These are phyloP conservation scores for Lophotriccus pileatus DNA, from an alignment of 2,797 vertebrate genomes.

Conservation along the genomic window DNA sequence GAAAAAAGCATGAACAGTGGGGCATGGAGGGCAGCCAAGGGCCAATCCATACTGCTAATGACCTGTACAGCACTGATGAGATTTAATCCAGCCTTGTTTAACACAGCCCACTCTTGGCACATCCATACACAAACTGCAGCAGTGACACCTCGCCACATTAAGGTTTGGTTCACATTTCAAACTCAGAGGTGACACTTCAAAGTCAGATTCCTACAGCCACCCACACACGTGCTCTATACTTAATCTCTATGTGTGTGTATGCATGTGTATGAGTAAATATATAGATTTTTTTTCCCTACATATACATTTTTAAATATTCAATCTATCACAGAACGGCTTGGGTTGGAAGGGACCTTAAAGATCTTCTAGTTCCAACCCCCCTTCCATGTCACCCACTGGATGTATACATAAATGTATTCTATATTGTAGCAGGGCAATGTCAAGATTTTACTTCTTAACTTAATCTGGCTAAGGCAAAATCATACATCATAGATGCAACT, in stretches of 20 bases:
- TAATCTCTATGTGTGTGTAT: neutral
- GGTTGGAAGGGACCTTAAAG: neutral
- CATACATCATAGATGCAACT: neutral
- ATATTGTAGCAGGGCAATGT: neutral
- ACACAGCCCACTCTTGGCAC: neutral
- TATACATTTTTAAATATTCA: neutral
- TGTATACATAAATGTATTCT: neutral
- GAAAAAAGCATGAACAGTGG: neutral
- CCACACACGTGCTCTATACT: accelerated
- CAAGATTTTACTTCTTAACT: neutral
- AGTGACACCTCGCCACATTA: neutral
- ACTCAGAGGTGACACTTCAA: neutral
- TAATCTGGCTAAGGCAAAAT: neutral
- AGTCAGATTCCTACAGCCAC: neutral
- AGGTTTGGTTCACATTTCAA: neutral
- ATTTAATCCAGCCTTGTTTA: neutral
- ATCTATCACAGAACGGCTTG: neutral
- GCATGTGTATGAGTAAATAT: accelerated
- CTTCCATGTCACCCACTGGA: neutral
- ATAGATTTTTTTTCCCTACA: neutral
- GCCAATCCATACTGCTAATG: neutral
- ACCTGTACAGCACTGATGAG: neutral
- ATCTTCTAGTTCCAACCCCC: neutral
- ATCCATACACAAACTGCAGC: neutral
- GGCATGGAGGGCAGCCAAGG: neutral